Conservation (phyloP, 2,888 invertebrate genomes). For the Crioceris asparagi region DNA sequence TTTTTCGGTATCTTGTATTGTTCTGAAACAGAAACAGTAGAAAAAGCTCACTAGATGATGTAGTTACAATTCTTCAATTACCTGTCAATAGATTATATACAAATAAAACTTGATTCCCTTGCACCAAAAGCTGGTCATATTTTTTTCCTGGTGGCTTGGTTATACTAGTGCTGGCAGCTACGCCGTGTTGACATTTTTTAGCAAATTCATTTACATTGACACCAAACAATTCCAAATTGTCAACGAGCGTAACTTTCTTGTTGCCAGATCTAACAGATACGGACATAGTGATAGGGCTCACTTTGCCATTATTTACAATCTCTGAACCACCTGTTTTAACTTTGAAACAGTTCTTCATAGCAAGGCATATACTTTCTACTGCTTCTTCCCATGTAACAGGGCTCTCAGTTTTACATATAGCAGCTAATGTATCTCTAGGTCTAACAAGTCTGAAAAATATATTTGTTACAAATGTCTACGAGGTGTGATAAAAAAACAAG, state of each 20-base stretch:
- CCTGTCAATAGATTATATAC: conserved; percentile 33
- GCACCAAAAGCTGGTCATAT: conserved; percentile 69
- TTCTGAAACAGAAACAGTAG: conserved; percentile 42
- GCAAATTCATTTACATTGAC: conserved; percentile 70
- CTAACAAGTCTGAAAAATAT: conserved; percentile 41
- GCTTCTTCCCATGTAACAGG: conserved; percentile 61
- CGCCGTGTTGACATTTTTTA: conserved; percentile 71
- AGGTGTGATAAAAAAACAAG: conserved; percentile 6
- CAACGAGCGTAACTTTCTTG: conserved; percentile 85
- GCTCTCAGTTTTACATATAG: conserved; percentile 36
- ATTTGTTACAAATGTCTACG: too few species aligned
- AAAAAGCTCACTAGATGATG: neutral
- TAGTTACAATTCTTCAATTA: conserved; percentile 10
- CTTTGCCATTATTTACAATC: conserved; percentile 52
- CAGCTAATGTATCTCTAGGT: conserved; percentile 41
- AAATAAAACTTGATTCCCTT: conserved; percentile 75
- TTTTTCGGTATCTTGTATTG: conserved; percentile 68
- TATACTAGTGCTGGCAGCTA: conserved; percentile 79
- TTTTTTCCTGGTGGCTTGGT: conserved; percentile 62
- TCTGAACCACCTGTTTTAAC: conserved; percentile 43
- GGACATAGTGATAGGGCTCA: conserved; percentile 68
- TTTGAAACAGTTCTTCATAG: conserved; percentile 64
- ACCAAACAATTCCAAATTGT: conserved; percentile 80
- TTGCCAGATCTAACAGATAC: conserved; percentile 72
- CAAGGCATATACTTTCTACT: conserved; percentile 49